Evolutionary conservation across 2,797 vertebrate species (phyloP), one percentile per base, ranked within the genome.

Genomic region (Lepilemur ruficaudatus): DNA sequence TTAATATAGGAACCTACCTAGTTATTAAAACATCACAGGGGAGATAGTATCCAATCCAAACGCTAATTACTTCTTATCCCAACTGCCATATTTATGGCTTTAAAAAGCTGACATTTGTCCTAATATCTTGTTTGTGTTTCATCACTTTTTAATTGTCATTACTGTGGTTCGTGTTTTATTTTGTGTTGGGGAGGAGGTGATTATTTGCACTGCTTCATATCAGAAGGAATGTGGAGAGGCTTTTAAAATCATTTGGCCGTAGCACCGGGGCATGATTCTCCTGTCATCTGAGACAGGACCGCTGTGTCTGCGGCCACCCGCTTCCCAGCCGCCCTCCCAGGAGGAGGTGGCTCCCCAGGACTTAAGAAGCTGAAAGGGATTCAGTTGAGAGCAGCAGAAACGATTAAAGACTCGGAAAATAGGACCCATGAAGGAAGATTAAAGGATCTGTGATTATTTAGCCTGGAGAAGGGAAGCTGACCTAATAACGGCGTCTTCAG

Each of bases 381-480:
- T 95, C 92, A 18, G 93, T 28, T 23, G 93, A 96, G 97, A 97
- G 96, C 61, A 41, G 92, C 96, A 95, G 93, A 96, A 89, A 94
- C 38, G 97, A 97, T 97, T 96, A 96, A 70, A 92, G 96, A 88
- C 87, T 85, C 35, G 69, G 97, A 67, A 97, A 96, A 94, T 89
- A 78, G 97, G 90, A 76, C 63, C 97, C 80, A 52, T 79, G 95
- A 78, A 96, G 97, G 91, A 79, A 96, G 97, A 98, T 97, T 97
- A 98, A 98, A 89, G 96, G 97, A 83, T 97, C 96, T 95, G 89
- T 12, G 75, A 46, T 90, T 76, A 94, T 88, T 97, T 95, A 96
- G 97, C 89, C 91, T 50, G 41, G 82, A 93, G 96, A 67, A 38
- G 85, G 50, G 93, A 35, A 93, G 72, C 96, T 14, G 93, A 80